Evolutionary conservation across 2,888 invertebrate species (phyloP), one percentile per base, ranked within the genome.

Genomic region (Polyommatus icarus): DNA sequence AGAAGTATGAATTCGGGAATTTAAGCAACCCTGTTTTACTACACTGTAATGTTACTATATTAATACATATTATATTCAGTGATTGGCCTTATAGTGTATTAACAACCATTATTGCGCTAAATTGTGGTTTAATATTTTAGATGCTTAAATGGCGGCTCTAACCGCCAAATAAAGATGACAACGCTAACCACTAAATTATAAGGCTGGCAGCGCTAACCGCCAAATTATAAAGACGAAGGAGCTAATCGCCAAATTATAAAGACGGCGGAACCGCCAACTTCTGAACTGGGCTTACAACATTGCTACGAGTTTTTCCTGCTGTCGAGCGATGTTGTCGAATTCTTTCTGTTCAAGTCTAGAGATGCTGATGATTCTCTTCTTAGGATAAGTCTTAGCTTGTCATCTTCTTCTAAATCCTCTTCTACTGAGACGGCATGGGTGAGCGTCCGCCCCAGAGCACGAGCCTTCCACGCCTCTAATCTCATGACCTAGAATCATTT

Each of bases 401-500:
- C 92, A 81, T 91, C 91, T 79, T 93, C 93, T 59, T 91, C 91
- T 0, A 90, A 80, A 78, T 93, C 92, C 50, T 94, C 93, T 80
- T 93, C 93, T 71, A 89, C 84, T 3, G 91, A 92, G 78, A 90
- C 85, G 36, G 91, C 87, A 80, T 91, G 90, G 76, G 89, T 85
- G 79, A 89, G 88, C 32, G 88, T 83, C 79, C 87, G 91, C 81
- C 94, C 95, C 91, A 93, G 94, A 87, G 94, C 95, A 84, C 94
- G 95, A 87, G 93, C 94, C 89, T 91, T 95, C 95, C 95, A 95
- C 80, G 95, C 95, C 87, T 96, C 96, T 90, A 97, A 89, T 90
- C 96, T 96, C 96, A 96, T 95, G 95, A 97, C 95, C 97, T 97
- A 89, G 7, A 79, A 67, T 29, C 1, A 29, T 67, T 67, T 67